These are phyloP conservation scores for Petrosia ficiformis DNA, from an alignment of 37 sponge, comb jelly and placozoan species.

Conservation along the genomic window DNA sequence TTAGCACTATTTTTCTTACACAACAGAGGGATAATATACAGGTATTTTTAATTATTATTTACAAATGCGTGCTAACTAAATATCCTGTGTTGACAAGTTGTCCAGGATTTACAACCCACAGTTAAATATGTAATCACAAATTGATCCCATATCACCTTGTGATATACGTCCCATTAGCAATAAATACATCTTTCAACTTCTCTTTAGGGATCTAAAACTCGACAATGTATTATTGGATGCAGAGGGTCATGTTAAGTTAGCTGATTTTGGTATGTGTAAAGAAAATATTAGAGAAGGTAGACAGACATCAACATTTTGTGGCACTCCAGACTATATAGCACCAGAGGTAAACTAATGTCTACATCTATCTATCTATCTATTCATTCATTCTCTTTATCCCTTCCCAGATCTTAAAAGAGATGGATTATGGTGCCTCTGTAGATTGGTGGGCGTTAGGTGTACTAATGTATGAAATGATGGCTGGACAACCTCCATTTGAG, in stretches of 20 bases:
- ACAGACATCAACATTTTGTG: slow-evolving; percentile 96
- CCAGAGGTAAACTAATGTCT: too few species aligned
- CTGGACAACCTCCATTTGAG: slow-evolving; percentile 99
- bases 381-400: too few species aligned
- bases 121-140: too few species aligned
- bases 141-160: too few species aligned
- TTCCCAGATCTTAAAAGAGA: slow-evolving; percentile 82
- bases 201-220: slow-evolving; percentile 91
- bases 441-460: slow-evolving; percentile 99
- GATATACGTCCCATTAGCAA: too few species aligned
- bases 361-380: too few species aligned
- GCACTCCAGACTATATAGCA: slow-evolving; percentile 99
- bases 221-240: slow-evolving; percentile 95
- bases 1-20: slow-evolving; percentile 89
- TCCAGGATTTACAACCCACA: too few species aligned
- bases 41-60: slow-evolving; percentile 40
- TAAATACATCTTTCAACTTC: neutral
- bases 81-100: too few species aligned
- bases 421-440: slow-evolving; percentile 88
- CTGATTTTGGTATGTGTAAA: slow-evolving; percentile 99
- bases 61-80: neutral
- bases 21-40: slow-evolving; percentile 89
- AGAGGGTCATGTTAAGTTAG: slow-evolving; percentile 96
- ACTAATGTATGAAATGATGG: slow-evolving; percentile 99
- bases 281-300: slow-evolving; percentile 82